phyloP scores from a whole-genome alignment of 2,113 vertebrate species.

The Gasterosteus aculeatus region DNA sequence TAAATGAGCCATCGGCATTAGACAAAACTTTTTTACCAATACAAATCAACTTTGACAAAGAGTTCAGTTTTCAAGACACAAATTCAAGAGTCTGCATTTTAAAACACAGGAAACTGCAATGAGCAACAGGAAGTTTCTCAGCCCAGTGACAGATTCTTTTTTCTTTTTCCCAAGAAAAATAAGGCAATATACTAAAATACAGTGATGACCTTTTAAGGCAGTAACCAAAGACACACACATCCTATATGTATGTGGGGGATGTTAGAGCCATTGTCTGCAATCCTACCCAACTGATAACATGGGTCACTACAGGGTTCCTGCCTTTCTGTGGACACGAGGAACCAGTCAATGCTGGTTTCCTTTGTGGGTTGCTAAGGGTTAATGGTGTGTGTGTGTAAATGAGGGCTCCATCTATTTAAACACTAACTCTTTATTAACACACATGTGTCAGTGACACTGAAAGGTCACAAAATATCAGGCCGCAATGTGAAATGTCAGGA shows the following conservation, averaged over 20 bases:
- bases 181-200: background rate
- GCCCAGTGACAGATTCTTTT: background rate
- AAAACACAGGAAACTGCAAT: background rate
- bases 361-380: background rate
- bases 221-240: conserved; percentile 3
- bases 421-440: conserved; percentile 34
- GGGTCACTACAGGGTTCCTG: conserved; percentile 12
- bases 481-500: conserved; percentile 54
- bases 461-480: conserved; percentile 51
- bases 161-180: background rate
- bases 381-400: background rate
- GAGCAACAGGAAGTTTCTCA: background rate
- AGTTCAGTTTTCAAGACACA: background rate
- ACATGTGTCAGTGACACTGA: conserved; percentile 33
- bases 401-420: conserved; percentile 29
- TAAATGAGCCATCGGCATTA: background rate
- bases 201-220: background rate
- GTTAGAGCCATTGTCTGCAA: conserved; percentile 44
- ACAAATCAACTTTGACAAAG: background rate
- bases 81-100: background rate
- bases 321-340: conserved; percentile 37
- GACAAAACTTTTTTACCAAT: background rate
- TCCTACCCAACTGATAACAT: conserved; percentile 26
- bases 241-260: background rate
- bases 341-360: conserved; percentile 24